Evolutionary conservation across 23 tunicate species (phyloP).

Genomic region (Ciona savignyi): DNA sequence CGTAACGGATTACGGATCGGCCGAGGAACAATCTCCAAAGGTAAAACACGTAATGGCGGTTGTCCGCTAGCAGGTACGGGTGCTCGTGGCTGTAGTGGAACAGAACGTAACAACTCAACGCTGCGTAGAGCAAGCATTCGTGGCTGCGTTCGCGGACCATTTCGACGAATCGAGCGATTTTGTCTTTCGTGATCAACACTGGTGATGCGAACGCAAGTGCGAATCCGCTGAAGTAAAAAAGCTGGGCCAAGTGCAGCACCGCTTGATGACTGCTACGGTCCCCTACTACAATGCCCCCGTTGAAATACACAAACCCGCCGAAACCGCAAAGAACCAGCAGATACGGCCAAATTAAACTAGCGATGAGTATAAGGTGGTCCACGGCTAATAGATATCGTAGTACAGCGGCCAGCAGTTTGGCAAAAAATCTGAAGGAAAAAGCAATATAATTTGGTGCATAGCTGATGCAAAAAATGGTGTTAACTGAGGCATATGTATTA

Average conservation of each 20-base stretch:
- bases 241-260: slow-evolving; percentile 52
- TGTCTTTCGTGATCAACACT: slow-evolving; percentile 31
- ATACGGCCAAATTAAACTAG: slow-evolving; percentile 48
- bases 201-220: slow-evolving; percentile 53
- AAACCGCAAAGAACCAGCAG: slow-evolving; percentile 25
- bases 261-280: slow-evolving; percentile 64
- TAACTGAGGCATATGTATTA: too few species aligned
- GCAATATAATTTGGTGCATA: background rate
- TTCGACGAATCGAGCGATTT: slow-evolving; percentile 23
- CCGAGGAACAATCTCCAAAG: slow-evolving; percentile 50
- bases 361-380: slow-evolving; percentile 19
- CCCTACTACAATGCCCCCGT: slow-evolving; percentile 78
- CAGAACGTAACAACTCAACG: slow-evolving; percentile 20
- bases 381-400: slow-evolving; percentile 54
- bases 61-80: slow-evolving; percentile 80
- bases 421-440: slow-evolving; percentile 47
- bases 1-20: slow-evolving; percentile 24
- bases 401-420: slow-evolving; percentile 33
- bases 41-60: slow-evolving; percentile 81
- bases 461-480: too few species aligned
- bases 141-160: slow-evolving; percentile 11
- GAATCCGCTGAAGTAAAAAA: slow-evolving; percentile 57
- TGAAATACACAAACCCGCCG: slow-evolving; percentile 37
- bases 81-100: slow-evolving; percentile 37
- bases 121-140: background rate